Conservation (phyloP, 2,888 invertebrate species). For the Ormyrus nitidulus region DNA sequence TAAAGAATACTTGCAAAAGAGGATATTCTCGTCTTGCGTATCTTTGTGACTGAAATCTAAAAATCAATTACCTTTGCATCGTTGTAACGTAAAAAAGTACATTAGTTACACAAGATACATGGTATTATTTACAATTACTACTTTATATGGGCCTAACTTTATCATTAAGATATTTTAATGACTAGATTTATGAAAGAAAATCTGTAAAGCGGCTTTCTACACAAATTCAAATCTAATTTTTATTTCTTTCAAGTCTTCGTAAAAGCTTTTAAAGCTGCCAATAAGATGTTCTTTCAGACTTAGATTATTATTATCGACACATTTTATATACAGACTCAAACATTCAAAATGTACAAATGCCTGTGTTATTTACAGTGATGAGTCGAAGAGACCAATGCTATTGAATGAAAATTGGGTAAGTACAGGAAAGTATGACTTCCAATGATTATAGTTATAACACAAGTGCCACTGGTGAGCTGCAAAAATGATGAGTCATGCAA, state of each 20-base stretch:
- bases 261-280: neutral
- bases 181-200: conserved; percentile 22
- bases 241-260: too few species aligned
- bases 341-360: conserved; percentile 42
- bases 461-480: conserved; percentile 55
- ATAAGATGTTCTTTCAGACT: conserved; percentile 43
- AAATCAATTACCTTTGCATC: conserved; percentile 19
- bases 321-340: conserved; percentile 48
- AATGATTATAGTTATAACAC: conserved; percentile 56
- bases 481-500: conserved; percentile 59
- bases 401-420: conserved; percentile 52
- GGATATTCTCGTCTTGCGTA: conserved; percentile 16
- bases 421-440: conserved; percentile 50
- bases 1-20: neutral
- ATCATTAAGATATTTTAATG: conserved; percentile 26
- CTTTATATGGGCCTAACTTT: neutral
- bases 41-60: conserved; percentile 28
- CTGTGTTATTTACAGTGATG: conserved; percentile 54
- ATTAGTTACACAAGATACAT: conserved; percentile 41
- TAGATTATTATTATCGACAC: conserved; percentile 27
- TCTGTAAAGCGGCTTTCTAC: conserved; percentile 2
- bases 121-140: conserved; percentile 43
- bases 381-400: conserved; percentile 39
- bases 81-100: conserved; percentile 31
- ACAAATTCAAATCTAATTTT: too few species aligned